Conservation (phyloP, 2,113 vertebrate species). For the Vidua macroura region DNA sequence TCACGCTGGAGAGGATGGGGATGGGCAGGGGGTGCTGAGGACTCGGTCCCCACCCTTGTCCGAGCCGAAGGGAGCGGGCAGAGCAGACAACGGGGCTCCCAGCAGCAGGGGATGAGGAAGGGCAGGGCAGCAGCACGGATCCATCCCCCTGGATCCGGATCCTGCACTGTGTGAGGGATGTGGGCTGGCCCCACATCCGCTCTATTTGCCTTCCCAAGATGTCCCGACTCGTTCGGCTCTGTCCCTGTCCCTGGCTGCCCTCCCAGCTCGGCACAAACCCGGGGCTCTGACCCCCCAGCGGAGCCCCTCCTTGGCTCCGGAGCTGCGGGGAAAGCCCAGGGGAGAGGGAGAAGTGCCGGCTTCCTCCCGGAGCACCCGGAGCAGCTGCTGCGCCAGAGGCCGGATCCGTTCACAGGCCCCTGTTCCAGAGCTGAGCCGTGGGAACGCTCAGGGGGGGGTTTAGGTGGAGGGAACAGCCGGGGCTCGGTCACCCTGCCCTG, state of each 20-base stretch:
- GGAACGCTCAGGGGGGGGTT: background rate
- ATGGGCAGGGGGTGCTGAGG: background rate
- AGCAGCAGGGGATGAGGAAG: background rate
- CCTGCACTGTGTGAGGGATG: background rate
- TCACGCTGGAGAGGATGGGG: background rate
- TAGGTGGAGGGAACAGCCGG: background rate
- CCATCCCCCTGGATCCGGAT: fast-evolving
- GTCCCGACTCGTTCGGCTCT: fast-evolving
- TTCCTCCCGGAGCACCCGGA: background rate
- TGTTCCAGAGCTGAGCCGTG: background rate
- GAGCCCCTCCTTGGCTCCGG: background rate
- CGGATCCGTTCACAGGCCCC: background rate
- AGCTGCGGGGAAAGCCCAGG: background rate
- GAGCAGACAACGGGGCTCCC: background rate
- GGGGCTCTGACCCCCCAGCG: background rate
- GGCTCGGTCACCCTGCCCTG: background rate
- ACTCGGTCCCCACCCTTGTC: fast-evolving
- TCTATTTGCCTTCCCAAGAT: background rate
- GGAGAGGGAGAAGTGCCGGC: background rate
- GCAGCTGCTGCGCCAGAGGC: background rate
- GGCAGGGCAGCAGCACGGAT: background rate
- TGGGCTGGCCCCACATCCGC: background rate
- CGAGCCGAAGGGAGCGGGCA: fast-evolving
- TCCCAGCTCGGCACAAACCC: background rate
- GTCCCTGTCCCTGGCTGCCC: background rate